Conservation (phyloP, 2,888 invertebrate species). For the Zygothrica quintamaculata region DNA sequence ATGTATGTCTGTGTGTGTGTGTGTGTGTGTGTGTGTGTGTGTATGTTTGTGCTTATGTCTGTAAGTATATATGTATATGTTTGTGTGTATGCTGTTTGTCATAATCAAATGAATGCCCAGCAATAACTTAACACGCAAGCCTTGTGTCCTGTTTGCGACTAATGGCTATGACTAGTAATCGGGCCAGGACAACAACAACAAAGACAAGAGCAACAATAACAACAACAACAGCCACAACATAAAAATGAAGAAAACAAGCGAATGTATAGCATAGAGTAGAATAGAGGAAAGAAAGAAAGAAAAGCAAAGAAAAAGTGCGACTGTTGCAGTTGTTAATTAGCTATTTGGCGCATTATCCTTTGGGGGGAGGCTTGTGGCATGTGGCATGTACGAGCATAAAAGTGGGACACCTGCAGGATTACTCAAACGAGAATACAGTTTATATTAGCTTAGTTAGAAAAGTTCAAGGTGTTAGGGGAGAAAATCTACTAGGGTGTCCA, state of each 20-base stretch:
- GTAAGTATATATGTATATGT: constrained; percentile 18
- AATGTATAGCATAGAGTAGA: too few relatives aligned
- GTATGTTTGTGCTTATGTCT: constrained; percentile 14
- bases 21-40: constrained; percentile 21
- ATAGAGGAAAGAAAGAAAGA: not conserved
- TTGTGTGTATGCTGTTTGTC: constrained; percentile 56
- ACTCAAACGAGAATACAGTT: not conserved
- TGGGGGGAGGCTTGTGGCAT: constrained; percentile 15
- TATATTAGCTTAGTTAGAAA: not conserved
- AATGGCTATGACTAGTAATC: constrained; percentile 61
- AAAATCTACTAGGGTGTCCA: not conserved
- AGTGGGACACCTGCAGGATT: constrained; percentile 53
- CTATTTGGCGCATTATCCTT: constrained; percentile 71
- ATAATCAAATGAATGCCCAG: constrained; percentile 73
- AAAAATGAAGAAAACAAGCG: too few relatives aligned
- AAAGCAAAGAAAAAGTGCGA: constrained; percentile 37
- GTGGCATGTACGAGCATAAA: constrained; percentile 45
- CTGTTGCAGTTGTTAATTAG: constrained; percentile 74
- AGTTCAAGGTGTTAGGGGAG: not conserved
- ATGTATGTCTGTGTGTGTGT: constrained; percentile 21
- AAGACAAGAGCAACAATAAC: not conserved
- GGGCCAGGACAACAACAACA: constrained; percentile 20
- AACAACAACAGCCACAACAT: not conserved
- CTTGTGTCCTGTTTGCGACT: constrained; percentile 49
- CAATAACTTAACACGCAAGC: constrained; percentile 70